Evolutionary conservation across 2,113 vertebrate species (phyloP).

Genomic region (Protobothrops flavoviridis): DNA sequence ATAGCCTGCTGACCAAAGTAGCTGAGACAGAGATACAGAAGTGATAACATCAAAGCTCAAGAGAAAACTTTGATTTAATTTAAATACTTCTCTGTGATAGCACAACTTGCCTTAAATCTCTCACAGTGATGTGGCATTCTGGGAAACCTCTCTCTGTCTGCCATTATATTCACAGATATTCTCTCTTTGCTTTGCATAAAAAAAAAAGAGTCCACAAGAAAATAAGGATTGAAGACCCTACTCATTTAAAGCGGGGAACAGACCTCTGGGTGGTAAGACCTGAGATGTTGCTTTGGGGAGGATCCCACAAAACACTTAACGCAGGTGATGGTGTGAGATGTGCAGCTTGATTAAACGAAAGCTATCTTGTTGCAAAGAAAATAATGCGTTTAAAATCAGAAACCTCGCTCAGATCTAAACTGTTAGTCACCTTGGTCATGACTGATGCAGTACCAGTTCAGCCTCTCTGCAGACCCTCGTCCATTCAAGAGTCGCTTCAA

Average conservation of each 20-base stretch:
- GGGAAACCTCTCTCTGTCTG: neutral
- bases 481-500: constrained; percentile 51
- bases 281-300: neutral
- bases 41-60: neutral
- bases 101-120: neutral
- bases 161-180: neutral
- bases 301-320: neutral
- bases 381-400: neutral
- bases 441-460: neutral
- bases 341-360: neutral
- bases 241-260: neutral
- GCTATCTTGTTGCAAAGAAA: neutral
- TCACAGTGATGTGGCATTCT: neutral
- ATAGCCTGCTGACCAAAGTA: neutral
- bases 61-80: neutral
- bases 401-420: neutral
- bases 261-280: neutral
- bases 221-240: neutral
- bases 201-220: neutral
- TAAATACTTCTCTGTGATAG: neutral
- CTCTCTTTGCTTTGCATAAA: neutral
- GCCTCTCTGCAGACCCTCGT: neutral
- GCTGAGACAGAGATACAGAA: neutral
- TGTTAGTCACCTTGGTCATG: too few relatives aligned
- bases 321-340: too few relatives aligned